These are phyloP conservation scores for Hycleus phaleratus DNA, from an alignment of 1,140 invertebrate genomes.

Conservation along the genomic window DNA sequence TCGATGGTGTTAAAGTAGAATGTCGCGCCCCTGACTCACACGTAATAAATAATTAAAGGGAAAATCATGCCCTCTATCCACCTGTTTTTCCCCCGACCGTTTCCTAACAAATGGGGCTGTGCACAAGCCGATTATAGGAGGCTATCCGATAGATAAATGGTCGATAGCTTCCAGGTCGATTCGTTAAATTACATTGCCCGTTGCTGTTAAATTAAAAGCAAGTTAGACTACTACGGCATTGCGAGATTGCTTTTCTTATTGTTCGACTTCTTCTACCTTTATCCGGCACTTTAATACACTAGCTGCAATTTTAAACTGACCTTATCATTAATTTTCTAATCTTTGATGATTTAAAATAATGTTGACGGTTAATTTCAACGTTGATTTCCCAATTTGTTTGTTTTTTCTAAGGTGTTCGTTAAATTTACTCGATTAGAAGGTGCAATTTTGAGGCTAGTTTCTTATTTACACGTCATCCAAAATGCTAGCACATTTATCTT, in stretches of 20 bases:
- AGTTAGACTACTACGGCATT: slow-evolving; percentile 27
- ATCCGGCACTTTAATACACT: slow-evolving; percentile 1
- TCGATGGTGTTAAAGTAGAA: background rate
- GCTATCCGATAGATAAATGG: slow-evolving; percentile 29
- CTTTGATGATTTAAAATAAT: no score
- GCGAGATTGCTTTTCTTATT: slow-evolving; percentile 22
- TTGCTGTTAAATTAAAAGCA: slow-evolving; percentile 31
- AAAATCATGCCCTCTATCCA: slow-evolving; percentile 3
- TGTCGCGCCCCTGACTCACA: background rate
- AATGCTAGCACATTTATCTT: slow-evolving; percentile 8
- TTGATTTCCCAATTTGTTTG: no score
- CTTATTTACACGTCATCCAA: slow-evolving; percentile 14
- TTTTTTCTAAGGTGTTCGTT: no score
- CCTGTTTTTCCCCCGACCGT: slow-evolving; percentile 1
- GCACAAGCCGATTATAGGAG: slow-evolving; percentile 28
- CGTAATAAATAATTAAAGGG: slow-evolving; percentile 16
- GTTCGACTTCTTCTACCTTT: background rate
- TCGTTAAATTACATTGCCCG: slow-evolving; percentile 30
- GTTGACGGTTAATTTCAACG: no score
- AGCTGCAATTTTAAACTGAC: slow-evolving; percentile 5
- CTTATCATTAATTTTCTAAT: slow-evolving; percentile 8
- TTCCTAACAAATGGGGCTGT: slow-evolving; percentile 23
- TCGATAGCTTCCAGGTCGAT: slow-evolving; percentile 30
- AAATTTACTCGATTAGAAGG: no score
- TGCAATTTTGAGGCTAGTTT: background rate